phyloP scores from a whole-genome alignment of 35 echinoderm and acorn worm species.

The Ophioderma brevispina region DNA sequence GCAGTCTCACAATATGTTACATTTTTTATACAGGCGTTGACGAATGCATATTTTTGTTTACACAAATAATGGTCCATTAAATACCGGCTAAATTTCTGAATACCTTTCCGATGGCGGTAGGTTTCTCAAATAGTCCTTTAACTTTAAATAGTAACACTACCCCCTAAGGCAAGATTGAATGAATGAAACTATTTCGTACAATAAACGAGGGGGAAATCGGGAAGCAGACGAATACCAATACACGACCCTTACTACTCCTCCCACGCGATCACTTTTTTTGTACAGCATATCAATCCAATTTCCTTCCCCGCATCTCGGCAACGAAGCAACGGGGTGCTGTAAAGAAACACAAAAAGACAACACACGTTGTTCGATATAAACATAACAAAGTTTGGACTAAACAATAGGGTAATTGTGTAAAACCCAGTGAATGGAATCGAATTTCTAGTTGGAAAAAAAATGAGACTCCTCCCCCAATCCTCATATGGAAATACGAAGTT shows the following conservation, averaged over 20 bases:
- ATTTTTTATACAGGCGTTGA: neutral
- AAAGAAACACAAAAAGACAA: slow-evolving; percentile 57
- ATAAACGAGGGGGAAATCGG: neutral
- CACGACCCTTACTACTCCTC: slow-evolving; percentile 72
- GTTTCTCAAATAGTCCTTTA: neutral
- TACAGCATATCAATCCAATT: slow-evolving; percentile 88
- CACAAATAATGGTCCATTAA: neutral
- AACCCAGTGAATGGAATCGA: neutral
- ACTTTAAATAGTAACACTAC: neutral
- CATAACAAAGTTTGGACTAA: slow-evolving; percentile 17
- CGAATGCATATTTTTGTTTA: neutral
- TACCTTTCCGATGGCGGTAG: neutral
- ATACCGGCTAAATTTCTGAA: neutral
- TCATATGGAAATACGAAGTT: slow-evolving; percentile 77
- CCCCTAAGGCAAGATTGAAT: neutral
- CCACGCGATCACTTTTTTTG: slow-evolving; percentile 70
- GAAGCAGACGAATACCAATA: neutral
- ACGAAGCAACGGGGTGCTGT: slow-evolving; percentile 66
- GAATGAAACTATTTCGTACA: neutral
- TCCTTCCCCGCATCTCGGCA: slow-evolving; percentile 65
- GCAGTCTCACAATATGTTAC: neutral
- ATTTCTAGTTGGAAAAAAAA: neutral
- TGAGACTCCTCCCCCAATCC: slow-evolving; percentile 72
- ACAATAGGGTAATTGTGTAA: neutral
- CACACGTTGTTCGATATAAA: slow-evolving; percentile 20